Evolutionary conservation across 2,888 invertebrate genomes (phyloP).

Genomic region (Dicyrtomina minuta): DNA sequence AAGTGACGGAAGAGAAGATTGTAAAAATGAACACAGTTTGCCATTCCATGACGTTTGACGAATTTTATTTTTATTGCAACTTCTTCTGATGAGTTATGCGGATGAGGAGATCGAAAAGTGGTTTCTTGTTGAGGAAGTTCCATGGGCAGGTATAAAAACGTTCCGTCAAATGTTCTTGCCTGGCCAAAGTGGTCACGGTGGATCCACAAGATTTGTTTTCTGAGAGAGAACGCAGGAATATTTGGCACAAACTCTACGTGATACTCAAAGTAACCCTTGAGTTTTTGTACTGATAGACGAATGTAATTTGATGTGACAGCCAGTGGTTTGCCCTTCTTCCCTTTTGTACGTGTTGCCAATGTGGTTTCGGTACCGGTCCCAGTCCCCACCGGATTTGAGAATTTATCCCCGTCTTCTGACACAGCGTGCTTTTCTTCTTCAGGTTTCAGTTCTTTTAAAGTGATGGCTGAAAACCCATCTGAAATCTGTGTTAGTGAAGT

Average conservation of each 20-base stretch:
- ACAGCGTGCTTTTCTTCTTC: no score
- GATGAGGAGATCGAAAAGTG: conserved; percentile 59
- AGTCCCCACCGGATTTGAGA: no score
- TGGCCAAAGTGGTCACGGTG: conserved; percentile 66
- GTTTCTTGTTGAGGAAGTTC: conserved; percentile 37
- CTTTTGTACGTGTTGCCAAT: no score
- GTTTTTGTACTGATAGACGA: conserved; percentile 4
- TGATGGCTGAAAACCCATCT: no score
- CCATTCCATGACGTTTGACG: conserved; percentile 63
- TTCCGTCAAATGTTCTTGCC: conserved; percentile 74
- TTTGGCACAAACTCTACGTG: conserved; percentile 75
- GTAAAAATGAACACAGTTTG: conserved; percentile 74
- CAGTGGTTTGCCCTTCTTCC: no score
- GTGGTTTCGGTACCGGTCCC: no score
- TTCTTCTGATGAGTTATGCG: conserved; percentile 59
- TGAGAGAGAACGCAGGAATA: no score
- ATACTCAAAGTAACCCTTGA: conserved; percentile 73
- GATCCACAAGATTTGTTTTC: no score
- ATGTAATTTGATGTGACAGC: conserved; percentile 27
- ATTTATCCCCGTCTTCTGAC: no score
- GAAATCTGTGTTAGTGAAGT: no score
- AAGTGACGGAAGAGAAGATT: conserved; percentile 78
- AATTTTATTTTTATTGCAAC: conserved; percentile 63
- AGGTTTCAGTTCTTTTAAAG: no score
- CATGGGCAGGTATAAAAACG: conserved; percentile 71